These are phyloP conservation scores for Etia nguti DNA, from an alignment of 2,113 vertebrate genomes.

Conservation along the genomic window DNA sequence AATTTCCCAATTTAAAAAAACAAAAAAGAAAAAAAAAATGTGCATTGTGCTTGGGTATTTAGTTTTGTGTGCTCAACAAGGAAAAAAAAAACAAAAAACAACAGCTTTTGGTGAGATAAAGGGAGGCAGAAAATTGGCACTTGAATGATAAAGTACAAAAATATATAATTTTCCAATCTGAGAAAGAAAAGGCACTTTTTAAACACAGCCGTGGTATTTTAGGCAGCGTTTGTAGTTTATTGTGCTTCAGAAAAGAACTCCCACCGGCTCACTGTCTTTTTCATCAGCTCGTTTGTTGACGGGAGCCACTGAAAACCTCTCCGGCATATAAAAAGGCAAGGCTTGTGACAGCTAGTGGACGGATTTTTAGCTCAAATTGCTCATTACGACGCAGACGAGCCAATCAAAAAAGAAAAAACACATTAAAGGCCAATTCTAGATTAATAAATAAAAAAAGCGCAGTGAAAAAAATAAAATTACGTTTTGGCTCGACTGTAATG, in stretches of 20 bases:
- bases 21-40: background rate
- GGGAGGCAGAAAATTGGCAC: conserved; percentile 45
- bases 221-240: conserved; percentile 29
- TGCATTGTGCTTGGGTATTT: conserved; percentile 18
- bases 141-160: conserved; percentile 49
- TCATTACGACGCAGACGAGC: background rate
- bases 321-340: background rate
- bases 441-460: background rate
- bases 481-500: conserved; percentile 2
- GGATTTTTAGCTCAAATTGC: background rate
- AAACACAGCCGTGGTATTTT: background rate
- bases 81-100: conserved; percentile 10
- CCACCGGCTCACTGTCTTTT: background rate
- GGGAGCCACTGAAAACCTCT: background rate
- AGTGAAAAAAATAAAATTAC: fast-evolving
- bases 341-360: conserved; percentile 5
- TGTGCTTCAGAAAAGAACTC: conserved; percentile 9
- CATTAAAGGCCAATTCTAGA: background rate
- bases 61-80: conserved; percentile 2
- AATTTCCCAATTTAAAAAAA: no score
- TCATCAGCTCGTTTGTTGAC: background rate
- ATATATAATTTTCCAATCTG: conserved; percentile 42
- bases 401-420: background rate
- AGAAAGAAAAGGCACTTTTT: conserved; percentile 54
- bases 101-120: conserved; percentile 14